Evolutionary conservation across 2,888 invertebrate genomes (phyloP).

Genomic region (Hecatera dysodea): DNA sequence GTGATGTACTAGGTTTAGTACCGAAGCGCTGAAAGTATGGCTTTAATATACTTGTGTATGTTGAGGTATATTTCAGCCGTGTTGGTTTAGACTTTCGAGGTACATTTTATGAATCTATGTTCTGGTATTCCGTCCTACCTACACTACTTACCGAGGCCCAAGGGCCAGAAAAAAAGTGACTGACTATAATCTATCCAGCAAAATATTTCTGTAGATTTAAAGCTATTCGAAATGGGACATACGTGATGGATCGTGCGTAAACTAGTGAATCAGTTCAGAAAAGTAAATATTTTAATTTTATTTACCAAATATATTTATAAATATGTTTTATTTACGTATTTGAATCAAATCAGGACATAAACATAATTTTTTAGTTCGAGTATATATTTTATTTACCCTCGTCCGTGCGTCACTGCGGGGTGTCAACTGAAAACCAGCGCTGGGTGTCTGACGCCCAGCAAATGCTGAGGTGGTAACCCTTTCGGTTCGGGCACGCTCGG

Average conservation of each 20-base stretch:
- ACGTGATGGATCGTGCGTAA: constrained; percentile 34
- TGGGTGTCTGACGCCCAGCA: no score
- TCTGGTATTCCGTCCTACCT: constrained; percentile 8
- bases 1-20: constrained; percentile 53
- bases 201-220: constrained; percentile 5
- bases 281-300: constrained; percentile 9
- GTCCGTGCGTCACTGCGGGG: no score
- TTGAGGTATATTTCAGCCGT: constrained; percentile 17
- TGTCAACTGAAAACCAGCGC: no score
- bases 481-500: no score
- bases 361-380: no score
- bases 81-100: not conserved
- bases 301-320: no score
- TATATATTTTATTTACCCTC: no score
- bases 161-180: constrained; percentile 5
- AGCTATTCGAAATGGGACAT: constrained; percentile 4
- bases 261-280: constrained; percentile 18
- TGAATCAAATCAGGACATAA: no score
- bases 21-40: constrained; percentile 43
- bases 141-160: constrained; percentile 11
- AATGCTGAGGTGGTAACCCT: no score
- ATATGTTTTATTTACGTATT: no score
- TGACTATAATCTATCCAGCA: constrained; percentile 11
- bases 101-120: not conserved
- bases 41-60: constrained; percentile 44